These are phyloP conservation scores for Temnothorax rugatulus DNA, from an alignment of 2,888 invertebrate species.

Conservation along the genomic window DNA sequence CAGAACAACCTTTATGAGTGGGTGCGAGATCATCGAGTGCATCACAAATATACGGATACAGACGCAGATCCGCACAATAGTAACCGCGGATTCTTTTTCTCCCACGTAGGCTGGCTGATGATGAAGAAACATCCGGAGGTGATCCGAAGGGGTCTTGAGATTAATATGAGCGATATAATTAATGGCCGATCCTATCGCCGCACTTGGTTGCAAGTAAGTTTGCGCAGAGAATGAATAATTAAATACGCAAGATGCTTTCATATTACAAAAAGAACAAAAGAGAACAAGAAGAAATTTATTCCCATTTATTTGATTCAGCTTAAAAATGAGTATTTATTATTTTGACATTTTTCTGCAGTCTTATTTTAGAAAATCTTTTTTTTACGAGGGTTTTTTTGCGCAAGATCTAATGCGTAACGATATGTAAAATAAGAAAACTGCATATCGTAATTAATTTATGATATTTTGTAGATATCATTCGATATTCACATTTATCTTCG, in stretches of 20 bases:
- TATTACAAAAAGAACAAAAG: background rate
- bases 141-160: slow-evolving; percentile 90
- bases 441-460: background rate
- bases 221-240: background rate
- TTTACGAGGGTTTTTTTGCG: background rate
- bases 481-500: slow-evolving; percentile 85
- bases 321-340: background rate
- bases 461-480: background rate
- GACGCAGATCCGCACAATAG: slow-evolving; percentile 94
- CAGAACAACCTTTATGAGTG: slow-evolving; percentile 91
- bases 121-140: slow-evolving; percentile 96
- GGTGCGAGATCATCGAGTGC: slow-evolving; percentile 92
- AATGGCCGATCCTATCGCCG: slow-evolving; percentile 91
- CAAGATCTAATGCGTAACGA: background rate
- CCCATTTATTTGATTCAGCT: background rate
- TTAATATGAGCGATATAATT: slow-evolving; percentile 95
- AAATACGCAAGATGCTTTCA: background rate
- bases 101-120: slow-evolving; percentile 97
- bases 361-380: background rate
- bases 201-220: slow-evolving; percentile 91
- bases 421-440: background rate
- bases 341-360: background rate
- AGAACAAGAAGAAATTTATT: background rate
- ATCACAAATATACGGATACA: slow-evolving; percentile 91
- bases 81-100: slow-evolving; percentile 95